Base-by-base conservation (phyloP, 64 coral and sea anemone species). In the Montipora capricornis region DNA sequence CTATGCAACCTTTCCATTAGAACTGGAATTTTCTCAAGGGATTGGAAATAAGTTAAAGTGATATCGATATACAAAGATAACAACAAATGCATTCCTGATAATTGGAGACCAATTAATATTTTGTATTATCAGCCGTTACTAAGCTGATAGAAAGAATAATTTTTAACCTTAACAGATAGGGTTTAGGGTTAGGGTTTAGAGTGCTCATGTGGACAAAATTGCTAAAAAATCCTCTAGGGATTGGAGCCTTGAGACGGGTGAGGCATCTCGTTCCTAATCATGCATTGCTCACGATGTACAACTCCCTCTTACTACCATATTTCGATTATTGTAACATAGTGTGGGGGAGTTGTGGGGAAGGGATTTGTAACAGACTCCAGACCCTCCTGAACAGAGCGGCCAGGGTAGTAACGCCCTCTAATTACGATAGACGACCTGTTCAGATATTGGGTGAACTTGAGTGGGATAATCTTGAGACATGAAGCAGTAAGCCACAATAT, bases 361-460 rank as follows among this genome's bases (percentile, higher is more conserved):
- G 16, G 62, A 49, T 57, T 0, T 46, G 24, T 49, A 67, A 81
- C 71, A n/a, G 64, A 14, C 61, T 92, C 55, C 71, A 92, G 48
- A 92, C 67, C 66, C 68, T 81, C 19, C 77, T 80, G 66, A 71
- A 81, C 68, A 68, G 45, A 81, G 79, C 89, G n/a, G 89, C 89
- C 47, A 79, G 89, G 47, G 67, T 91, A 7, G 80, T 82, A 50
- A 91, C 78, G 15, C n/a, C 49, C 19, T 73, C 78, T 51, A 24
- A 49, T 91, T 91, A 24, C 74, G 79, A 83, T 55, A 80, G 49
- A 48, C 47, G 78, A 22, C 53, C 79, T 17, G 47, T 64, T 61
- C 61, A 71, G 47, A 49, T 79, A 47, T 15, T 79, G 76, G 76
- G 37, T 47, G 49, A 79, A 79, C 14, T 68, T 68, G 66, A 16